Conservation (phyloP, 64 coral and sea anemone genomes). For the Anthopleura sola region DNA sequence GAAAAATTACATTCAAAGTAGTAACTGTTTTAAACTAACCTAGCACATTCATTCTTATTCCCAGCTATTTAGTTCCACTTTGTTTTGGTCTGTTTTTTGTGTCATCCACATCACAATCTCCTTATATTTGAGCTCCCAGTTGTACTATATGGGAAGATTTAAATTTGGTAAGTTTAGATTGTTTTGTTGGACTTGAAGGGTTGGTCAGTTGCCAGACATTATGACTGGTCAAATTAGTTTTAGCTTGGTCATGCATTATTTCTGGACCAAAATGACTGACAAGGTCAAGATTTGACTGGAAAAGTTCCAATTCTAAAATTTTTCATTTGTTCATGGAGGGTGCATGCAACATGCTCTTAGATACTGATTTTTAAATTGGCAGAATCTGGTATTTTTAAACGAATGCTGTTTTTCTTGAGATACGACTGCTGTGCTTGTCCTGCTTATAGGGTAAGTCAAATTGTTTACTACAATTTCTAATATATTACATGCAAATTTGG, state of each 20-base stretch:
- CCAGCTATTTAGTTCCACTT: constrained; percentile 76
- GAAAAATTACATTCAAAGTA: neutral
- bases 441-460: constrained; percentile 75
- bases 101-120: constrained; percentile 68
- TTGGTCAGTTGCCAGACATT: too few relatives aligned
- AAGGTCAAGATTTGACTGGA: too few relatives aligned
- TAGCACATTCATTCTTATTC: neutral
- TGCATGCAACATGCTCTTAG: too few relatives aligned
- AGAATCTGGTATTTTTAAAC: neutral
- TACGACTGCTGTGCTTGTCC: constrained; percentile 91
- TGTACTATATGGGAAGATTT: constrained; percentile 96
- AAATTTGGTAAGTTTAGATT: constrained; percentile 83
- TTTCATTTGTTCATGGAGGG: too few relatives aligned
- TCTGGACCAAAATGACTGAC: too few relatives aligned
- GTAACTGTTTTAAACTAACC: too few relatives aligned
- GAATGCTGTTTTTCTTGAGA: constrained; percentile 32
- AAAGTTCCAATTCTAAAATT: too few relatives aligned
- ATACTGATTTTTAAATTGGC: neutral
- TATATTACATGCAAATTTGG: too few relatives aligned
- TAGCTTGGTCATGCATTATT: too few relatives aligned
- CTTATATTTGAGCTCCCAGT: constrained; percentile 82
- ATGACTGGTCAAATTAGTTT: too few relatives aligned
- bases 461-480: too few relatives aligned
- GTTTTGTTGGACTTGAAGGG: too few relatives aligned
- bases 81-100: constrained; percentile 87